These are phyloP conservation scores for Boloria euphrosyne DNA, from an alignment of 2,888 invertebrate species.

Conservation along the genomic window DNA sequence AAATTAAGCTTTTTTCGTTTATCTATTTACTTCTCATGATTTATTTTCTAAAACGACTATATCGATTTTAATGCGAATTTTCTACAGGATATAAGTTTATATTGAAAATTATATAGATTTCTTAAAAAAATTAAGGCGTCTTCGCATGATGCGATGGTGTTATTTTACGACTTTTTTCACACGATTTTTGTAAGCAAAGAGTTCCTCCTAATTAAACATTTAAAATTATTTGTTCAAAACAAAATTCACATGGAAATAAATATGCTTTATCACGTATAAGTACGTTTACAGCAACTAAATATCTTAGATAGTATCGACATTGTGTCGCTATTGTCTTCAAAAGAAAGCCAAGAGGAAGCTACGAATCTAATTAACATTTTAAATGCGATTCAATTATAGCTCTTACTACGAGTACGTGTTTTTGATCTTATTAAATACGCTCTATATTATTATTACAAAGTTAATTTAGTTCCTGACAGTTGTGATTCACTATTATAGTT, in stretches of 20 bases:
- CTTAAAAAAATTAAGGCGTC: background rate
- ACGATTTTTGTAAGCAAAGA: background rate
- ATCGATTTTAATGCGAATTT: background rate
- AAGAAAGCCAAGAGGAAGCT: constrained; percentile 47
- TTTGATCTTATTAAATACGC: background rate
- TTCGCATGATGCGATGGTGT: no score
- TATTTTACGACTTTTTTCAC: background rate
- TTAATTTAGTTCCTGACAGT: no score
- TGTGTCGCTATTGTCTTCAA: constrained; percentile 46
- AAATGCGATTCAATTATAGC: constrained; percentile 61
- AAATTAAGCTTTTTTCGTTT: no score
- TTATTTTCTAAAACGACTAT: no score
- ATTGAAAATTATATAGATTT: background rate
- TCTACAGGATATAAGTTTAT: no score
- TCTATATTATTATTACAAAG: background rate
- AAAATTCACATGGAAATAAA: constrained; percentile 27
- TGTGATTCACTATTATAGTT: no score
- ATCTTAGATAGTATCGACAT: constrained; percentile 47
- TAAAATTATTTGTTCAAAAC: background rate
- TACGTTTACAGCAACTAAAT: constrained; percentile 37
- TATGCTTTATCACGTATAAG: constrained; percentile 36
- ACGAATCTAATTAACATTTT: constrained; percentile 66
- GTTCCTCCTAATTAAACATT: background rate
- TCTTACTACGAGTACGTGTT: constrained; percentile 41
- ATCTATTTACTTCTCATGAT: no score